These are phyloP conservation scores for Fundulus diaphanus DNA, from an alignment of 2,797 vertebrate species.

Conservation along the genomic window DNA sequence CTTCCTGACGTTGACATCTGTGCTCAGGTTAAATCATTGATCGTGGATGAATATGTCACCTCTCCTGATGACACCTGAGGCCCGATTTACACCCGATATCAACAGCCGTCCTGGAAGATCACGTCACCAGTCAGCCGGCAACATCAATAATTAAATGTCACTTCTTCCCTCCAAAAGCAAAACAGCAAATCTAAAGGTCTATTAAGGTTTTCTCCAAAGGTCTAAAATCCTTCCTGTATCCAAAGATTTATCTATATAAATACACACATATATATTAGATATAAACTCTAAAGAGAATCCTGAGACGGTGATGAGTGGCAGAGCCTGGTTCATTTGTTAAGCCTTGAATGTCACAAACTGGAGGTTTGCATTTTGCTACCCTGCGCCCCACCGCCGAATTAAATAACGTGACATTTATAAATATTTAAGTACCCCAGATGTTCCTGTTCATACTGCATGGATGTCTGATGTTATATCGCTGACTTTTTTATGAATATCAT, in stretches of 20 bases:
- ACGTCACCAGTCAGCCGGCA: background rate
- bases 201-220: background rate
- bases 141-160: background rate
- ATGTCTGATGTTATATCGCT: constrained; percentile 20
- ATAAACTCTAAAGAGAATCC: too few species aligned
- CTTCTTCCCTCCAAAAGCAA: background rate
- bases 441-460: constrained; percentile 12
- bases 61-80: background rate
- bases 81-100: background rate
- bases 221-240: background rate
- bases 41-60: background rate
- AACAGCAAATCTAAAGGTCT: background rate
- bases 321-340: background rate
- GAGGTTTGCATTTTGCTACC: background rate
- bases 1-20: background rate
- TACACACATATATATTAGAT: too few species aligned
- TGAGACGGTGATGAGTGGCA: background rate
- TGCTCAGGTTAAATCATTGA: background rate
- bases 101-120: background rate
- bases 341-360: background rate
- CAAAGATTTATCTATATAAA: too few species aligned
- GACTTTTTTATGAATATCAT: constrained; percentile 24
- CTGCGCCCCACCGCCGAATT: background rate
- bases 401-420: constrained; percentile 21
- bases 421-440: constrained; percentile 18